phyloP scores from a whole-genome alignment of 2,797 vertebrate species.

The Sebastolobus altivelis region DNA sequence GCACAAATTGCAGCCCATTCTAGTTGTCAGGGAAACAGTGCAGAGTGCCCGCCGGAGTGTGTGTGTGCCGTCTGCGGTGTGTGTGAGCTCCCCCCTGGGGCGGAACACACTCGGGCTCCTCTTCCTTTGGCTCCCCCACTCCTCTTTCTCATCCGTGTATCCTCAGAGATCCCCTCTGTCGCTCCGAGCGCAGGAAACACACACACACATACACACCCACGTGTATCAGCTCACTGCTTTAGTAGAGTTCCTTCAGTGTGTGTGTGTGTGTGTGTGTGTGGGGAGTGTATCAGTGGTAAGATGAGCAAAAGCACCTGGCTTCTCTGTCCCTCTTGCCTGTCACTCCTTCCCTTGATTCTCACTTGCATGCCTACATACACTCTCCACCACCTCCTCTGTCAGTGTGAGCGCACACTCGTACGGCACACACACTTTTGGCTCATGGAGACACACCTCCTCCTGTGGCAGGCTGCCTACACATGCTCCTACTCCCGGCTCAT shows the following conservation, averaged over 20 bases:
- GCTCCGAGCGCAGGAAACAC: constrained; percentile 46
- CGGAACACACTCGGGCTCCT: constrained; percentile 88
- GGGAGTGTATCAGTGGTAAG: constrained; percentile 46
- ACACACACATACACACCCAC: constrained; percentile 35
- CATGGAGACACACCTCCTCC: constrained; percentile 80
- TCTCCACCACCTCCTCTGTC: constrained; percentile 69
- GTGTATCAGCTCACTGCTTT: constrained; percentile 39
- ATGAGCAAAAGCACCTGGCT: constrained; percentile 64
- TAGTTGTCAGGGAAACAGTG: constrained; percentile 88
- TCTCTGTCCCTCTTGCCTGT: constrained; percentile 53
- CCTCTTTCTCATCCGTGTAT: constrained; percentile 94
- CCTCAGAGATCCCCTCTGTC: constrained; percentile 81
- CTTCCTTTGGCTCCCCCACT: constrained; percentile 90
- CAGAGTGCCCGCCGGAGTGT: constrained; percentile 69
- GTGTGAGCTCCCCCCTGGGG: constrained; percentile 81
- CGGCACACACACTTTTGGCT: constrained; percentile 72
- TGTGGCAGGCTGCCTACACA: constrained; percentile 76
- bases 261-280: constrained; percentile 34
- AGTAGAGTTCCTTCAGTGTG: constrained; percentile 41
- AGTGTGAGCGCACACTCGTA: constrained; percentile 68
- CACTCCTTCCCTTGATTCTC: constrained; percentile 51
- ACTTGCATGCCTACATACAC: constrained; percentile 70
- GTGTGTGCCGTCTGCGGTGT: constrained; percentile 68
- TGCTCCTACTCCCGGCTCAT: constrained; percentile 67
- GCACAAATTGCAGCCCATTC: constrained; percentile 99